Base-by-base conservation (phyloP, 2,113 vertebrate genomes). In the Antennarius striatus region DNA sequence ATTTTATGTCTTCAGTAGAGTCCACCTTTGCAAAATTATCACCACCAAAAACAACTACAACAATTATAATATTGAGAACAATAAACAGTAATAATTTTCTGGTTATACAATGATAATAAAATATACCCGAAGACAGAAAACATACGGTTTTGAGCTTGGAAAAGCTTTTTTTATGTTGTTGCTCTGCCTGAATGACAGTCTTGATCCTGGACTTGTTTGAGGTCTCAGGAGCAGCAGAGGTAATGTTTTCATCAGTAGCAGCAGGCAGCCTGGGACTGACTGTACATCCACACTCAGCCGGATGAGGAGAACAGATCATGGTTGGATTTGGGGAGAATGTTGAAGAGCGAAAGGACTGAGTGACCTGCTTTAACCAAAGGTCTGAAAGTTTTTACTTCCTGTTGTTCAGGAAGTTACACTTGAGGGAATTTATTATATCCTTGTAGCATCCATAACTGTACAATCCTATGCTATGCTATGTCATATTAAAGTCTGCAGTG, bases 201-300 rank as follows among this genome's bases (percentile, higher is more conserved):
- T 40, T 76, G 59, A 57, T 58, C 79, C 81, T 82, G 84, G 55
- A 79, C 62, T 67, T 75, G 59, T 71, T 70, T 55, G 54, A 81
- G 60, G 70, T 40, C 65, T 55, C 16, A 71, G 42, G 55, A 64
- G 48, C 62, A 56, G 61, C 61, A 67, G 56, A 75, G 80, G 58
- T 79, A 77, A 83, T 81, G 50, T 86, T 68, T 65, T 73, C 67
- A 80, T 10, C 10, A 77, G 56, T 63, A 79, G 66, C 67, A 49
- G 60, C 62, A 66, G 63, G 22, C 78, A 67, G 65, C 14, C 13
- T 58, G 58, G 56, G 70, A 32, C 61, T 39, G 63, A 64, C 30
- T 42, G 49, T 42, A 14, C 16, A 30, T 32, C 70, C 50, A 46
- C 5, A 59, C 50, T 47, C 50, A 49, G 56, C 56, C 54, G 66